Conservation (phyloP, 2,113 vertebrate genomes). For the Anthoscopus minutus region DNA sequence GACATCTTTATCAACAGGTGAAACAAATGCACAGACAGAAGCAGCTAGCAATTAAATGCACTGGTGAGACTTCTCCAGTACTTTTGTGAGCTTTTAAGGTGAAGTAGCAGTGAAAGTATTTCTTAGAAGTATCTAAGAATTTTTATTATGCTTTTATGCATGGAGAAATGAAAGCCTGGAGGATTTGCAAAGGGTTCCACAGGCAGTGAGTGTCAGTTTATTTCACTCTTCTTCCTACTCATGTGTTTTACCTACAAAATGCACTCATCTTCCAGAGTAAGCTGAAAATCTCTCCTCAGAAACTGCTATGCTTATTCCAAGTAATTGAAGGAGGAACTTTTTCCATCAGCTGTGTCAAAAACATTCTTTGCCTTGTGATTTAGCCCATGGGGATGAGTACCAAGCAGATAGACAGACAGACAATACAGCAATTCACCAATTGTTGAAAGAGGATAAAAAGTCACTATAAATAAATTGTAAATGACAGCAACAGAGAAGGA, state of each 20-base stretch:
- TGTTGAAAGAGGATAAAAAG: not conserved
- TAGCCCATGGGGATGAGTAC: not conserved
- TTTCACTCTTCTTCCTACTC: slow-evolving; percentile 8
- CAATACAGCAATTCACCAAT: not conserved
- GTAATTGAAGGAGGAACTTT: not conserved
- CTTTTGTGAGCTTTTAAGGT: slow-evolving; percentile 11
- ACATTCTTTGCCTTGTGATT: not conserved
- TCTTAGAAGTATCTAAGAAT: not conserved
- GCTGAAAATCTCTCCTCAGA: slow-evolving; percentile 4
- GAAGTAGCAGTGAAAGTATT: slow-evolving; percentile 2
- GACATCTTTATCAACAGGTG: not conserved
- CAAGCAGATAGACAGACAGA: not conserved
- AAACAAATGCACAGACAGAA: not conserved
- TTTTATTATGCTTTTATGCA: not conserved
- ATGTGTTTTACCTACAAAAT: slow-evolving; percentile 26
- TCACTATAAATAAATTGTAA: not conserved
- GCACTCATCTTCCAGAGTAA: not conserved
- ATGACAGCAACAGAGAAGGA: not conserved
- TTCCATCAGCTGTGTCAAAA: slow-evolving; percentile 2
- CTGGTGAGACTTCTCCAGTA: not conserved
- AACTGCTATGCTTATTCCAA: not conserved
- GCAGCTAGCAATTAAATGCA: not conserved
- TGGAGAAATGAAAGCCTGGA: not conserved
- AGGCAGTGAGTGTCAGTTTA: not conserved
- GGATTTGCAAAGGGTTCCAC: not conserved